phyloP scores from a whole-genome alignment of 2,888 invertebrate genomes.

The Mythimna loreyi region DNA sequence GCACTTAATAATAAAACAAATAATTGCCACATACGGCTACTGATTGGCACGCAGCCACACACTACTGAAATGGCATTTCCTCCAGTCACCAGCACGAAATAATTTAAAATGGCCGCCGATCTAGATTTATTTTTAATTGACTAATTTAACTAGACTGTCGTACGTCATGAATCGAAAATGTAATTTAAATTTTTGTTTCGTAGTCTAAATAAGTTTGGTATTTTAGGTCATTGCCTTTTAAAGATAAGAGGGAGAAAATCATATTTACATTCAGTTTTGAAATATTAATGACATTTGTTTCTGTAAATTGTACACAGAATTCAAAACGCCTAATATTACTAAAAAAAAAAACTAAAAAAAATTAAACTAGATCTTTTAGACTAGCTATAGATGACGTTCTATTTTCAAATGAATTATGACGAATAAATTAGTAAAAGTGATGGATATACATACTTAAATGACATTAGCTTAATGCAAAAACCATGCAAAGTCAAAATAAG shows the following conservation, averaged over 20 bases:
- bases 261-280: too few relatives aligned
- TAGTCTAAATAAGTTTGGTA: background rate
- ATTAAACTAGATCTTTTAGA: too few relatives aligned
- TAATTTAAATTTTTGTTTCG: conserved; percentile 1
- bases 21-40: conserved; percentile 21
- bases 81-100: conserved; percentile 24
- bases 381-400: too few relatives aligned
- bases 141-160: conserved; percentile 24
- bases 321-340: too few relatives aligned
- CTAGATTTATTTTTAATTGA: conserved; percentile 53
- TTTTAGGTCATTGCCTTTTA: conserved; percentile 2
- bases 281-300: too few relatives aligned
- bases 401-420: background rate
- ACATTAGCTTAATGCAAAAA: too few relatives aligned
- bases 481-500: too few relatives aligned
- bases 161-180: conserved; percentile 6
- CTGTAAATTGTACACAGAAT: too few relatives aligned
- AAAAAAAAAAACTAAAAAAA: too few relatives aligned
- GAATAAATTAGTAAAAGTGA: background rate
- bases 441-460: too few relatives aligned
- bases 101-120: conserved; percentile 49
- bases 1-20: conserved; percentile 25
- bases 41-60: conserved; percentile 27
- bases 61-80: conserved; percentile 36
- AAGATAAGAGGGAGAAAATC: background rate